Evolutionary conservation across 2,888 invertebrate genomes (phyloP).

Genomic region (Heliconius ethilla): DNA sequence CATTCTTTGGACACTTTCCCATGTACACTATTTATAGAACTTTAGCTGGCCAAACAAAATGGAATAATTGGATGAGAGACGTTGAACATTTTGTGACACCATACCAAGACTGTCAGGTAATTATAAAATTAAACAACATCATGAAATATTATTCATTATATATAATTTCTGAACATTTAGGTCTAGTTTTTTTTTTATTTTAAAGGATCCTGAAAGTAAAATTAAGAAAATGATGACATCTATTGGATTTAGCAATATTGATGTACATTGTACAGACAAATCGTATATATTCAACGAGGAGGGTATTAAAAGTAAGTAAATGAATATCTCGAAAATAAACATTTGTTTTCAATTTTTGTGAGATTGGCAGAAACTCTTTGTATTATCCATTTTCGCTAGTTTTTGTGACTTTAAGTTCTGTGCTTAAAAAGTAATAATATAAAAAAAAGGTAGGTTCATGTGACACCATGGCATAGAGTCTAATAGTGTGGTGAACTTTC

Average conservation of each 20-base stretch:
- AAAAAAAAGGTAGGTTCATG: no score
- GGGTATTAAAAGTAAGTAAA: conserved; percentile 81
- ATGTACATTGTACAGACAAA: conserved; percentile 83
- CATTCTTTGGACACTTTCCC: conserved; percentile 86
- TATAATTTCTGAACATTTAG: no score
- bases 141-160: neutral
- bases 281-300: conserved; percentile 82
- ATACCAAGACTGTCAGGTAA: conserved; percentile 82
- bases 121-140: neutral
- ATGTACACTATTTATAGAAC: conserved; percentile 86
- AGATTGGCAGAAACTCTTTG: no score
- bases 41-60: conserved; percentile 78
- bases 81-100: conserved; percentile 85
- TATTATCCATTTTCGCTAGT: no score
- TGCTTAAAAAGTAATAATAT: no score
- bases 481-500: no score
- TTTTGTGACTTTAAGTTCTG: no score
- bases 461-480: no score
- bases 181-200: conserved; percentile 11
- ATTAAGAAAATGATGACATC: conserved; percentile 80
- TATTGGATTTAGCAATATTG: conserved; percentile 82
- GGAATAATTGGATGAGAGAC: conserved; percentile 85
- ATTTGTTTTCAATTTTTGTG: no score
- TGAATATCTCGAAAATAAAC: neutral
- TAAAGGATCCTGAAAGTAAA: conserved; percentile 80